A percentile compares a stretch with the other conserved stretches of the same genome.
Conservation (phyloP, 92 coral and sea anemone genomes). For the Desmophyllum pertusum region DNA sequence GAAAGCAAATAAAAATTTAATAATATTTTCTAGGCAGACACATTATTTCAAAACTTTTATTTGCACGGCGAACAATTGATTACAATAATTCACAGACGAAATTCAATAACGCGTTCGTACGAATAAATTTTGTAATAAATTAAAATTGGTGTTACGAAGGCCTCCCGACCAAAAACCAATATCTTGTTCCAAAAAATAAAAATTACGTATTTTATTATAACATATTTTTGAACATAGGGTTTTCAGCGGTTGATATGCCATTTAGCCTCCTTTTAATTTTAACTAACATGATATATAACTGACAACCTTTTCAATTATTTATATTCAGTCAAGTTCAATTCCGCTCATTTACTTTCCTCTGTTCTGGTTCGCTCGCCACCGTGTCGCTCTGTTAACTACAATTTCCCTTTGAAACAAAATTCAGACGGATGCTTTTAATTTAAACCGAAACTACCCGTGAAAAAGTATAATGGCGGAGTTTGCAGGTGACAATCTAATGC, state of each 20-base stretch:
- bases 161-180: neutral
- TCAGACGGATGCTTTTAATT: neutral
- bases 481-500: conserved; percentile 8
- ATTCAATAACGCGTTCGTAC: neutral
- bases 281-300: too few relatives aligned
- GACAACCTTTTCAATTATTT: neutral
- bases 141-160: neutral
- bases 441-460: neutral
- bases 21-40: neutral
- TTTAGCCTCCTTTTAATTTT: neutral
- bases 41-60: neutral
- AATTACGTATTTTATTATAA: neutral
- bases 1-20: conserved; percentile 27
- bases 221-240: neutral
- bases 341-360: conserved; percentile 1
- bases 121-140: neutral
- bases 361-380: neutral
- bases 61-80: neutral
- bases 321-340: neutral
- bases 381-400: neutral
- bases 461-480: neutral
- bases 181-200: neutral
- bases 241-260: neutral
- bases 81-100: neutral
- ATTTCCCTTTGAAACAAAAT: neutral